Evolutionary conservation across 2,888 invertebrate genomes (phyloP).

Genomic region (Mythimna vitellina): DNA sequence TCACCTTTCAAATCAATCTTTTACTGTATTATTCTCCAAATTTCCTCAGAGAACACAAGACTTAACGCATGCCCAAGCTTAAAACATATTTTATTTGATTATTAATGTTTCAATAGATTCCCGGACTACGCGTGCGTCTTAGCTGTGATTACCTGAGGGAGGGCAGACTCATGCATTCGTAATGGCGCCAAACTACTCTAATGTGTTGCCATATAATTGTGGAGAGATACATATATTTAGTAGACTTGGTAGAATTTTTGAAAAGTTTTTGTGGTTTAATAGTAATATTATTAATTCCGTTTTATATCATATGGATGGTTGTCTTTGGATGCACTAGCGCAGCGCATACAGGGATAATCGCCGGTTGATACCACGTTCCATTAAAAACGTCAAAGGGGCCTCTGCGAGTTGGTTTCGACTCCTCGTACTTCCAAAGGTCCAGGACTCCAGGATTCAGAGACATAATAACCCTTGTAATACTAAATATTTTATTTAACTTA

Average conservation of each 20-base stretch:
- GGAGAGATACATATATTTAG: slow-evolving; percentile 15
- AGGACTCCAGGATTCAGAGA: no score
- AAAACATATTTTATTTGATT: slow-evolving; percentile 55
- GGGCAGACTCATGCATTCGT: slow-evolving; percentile 53
- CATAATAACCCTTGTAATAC: no score
- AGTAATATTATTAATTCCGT: no score
- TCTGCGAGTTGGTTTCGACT: no score
- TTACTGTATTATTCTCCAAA: not conserved
- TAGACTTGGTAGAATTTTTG: not conserved
- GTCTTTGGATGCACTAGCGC: no score
- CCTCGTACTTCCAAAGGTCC: no score
- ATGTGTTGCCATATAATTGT: slow-evolving; percentile 58
- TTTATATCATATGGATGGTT: no score
- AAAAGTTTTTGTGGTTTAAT: slow-evolving; percentile 5
- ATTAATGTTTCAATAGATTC: slow-evolving; percentile 62
- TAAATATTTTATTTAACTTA: no score
- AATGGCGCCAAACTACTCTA: slow-evolving; percentile 56
- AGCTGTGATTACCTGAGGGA: slow-evolving; percentile 62
- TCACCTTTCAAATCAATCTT: not conserved
- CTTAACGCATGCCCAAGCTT: slow-evolving; percentile 22
- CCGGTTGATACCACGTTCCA: no score
- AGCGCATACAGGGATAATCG: no score
- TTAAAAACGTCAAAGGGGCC: no score
- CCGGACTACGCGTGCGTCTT: slow-evolving; percentile 47
- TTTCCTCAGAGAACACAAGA: slow-evolving; percentile 9